Evolutionary conservation across 1,140 invertebrate genomes (phyloP), one percentile per base, ranked within the genome.

Genomic region (Trichonephila inaurata): DNA sequence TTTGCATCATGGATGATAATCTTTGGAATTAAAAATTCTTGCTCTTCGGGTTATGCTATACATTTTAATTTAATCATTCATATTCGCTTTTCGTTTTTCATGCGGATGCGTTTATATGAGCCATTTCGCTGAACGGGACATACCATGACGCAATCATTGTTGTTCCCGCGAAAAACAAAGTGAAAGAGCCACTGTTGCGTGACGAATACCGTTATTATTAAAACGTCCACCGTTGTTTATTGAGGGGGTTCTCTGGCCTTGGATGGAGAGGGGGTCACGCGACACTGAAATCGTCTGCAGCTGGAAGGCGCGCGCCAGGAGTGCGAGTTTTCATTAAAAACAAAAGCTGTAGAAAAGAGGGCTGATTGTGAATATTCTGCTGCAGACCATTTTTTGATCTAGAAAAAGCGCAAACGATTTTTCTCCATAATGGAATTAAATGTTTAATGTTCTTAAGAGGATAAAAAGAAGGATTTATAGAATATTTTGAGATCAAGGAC

Each of bases 201-300:
- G 88, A 72, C 88, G n/a, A 51, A 16, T 51, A 18, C 88, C 88
- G 88, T 89, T 89, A 89, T 44, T 88, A 88, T 88, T 28, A 66
- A 44, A 88, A 88, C 88, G 64, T 72, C 66, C 44, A 19, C 6
- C 88, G 72, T 89, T 89, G 88, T 89, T 89, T 89, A 89, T 60
- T 51, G 62, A n/a, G 33, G 62, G 64, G 44, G 82, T 24, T n/a
- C 40, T 21, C 40, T 51, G 66, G 88, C 88, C 88, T 89, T 89
- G 85, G 85, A 5, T 14, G 40, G 44, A 19, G 86, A 40, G 21
- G 86, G 86, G 16, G 18, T 12, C 88, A 72, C 88, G 66, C 88
- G 88, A 69, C 19, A 44, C 1, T 6, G 40, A 89, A 72, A 24
- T 89, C 88, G 66, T 72, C n/a, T 60, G 88, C 88, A 89, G 88